Percentiles rank a stretch among this genome's conserved stretches.
Conservation (phyloP, 2,113 vertebrate genomes). For the Charina bottae region DNA sequence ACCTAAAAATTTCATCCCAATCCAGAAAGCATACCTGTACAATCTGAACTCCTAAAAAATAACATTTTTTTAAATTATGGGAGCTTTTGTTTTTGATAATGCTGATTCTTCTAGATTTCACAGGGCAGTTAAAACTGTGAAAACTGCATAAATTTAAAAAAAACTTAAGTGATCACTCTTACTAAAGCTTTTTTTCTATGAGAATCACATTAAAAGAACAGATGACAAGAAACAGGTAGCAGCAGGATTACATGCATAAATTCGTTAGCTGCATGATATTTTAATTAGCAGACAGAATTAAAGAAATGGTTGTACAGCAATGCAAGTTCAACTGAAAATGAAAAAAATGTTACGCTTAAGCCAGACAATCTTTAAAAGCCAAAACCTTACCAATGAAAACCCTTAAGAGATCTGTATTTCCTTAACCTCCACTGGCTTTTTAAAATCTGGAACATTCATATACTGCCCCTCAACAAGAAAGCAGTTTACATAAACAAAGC, state of each 20-base stretch:
- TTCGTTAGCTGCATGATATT: conserved; percentile 48
- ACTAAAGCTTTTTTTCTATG: conserved; percentile 12
- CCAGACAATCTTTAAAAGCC: conserved; percentile 61
- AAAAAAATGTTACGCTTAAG: conserved; percentile 39
- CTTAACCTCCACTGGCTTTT: conserved; percentile 50
- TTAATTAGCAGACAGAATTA: conserved; percentile 50
- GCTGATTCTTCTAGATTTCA: conserved; percentile 20
- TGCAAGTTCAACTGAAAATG: conserved; percentile 50
- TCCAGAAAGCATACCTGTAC: conserved; percentile 20
- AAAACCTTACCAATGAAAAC: conserved; percentile 59
- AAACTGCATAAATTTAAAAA: conserved; percentile 28
- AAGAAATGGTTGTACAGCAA: conserved; percentile 51
- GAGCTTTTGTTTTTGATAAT: neutral
- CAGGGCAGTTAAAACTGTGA: conserved; percentile 17
- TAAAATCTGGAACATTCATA: conserved; percentile 1
- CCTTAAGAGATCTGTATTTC: conserved; percentile 48
- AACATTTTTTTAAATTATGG: neutral
- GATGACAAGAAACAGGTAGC: conserved; percentile 33
- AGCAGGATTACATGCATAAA: conserved; percentile 36
- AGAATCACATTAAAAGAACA: conserved; percentile 39
- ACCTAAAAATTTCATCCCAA: neutral
- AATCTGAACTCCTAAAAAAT: conserved; percentile 10
- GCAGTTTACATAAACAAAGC: neutral
- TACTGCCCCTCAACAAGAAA: neutral
- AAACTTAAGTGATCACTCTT: conserved; percentile 17